Evolutionary conservation across 2,888 invertebrate genomes (phyloP), one percentile per base, ranked within the genome.

Genomic region (Scaptomyza polygonia): DNA sequence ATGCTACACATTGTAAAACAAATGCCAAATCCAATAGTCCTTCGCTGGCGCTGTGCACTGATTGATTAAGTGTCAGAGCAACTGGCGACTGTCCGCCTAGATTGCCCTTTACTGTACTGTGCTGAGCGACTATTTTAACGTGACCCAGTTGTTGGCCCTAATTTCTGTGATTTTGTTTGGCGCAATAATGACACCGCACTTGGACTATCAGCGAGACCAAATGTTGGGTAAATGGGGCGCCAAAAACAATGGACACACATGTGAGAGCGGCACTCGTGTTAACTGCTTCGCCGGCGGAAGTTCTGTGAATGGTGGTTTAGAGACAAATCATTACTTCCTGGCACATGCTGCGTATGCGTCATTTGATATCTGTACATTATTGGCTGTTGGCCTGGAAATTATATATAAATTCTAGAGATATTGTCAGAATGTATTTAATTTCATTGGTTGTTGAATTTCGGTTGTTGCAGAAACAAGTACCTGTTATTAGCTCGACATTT

Each of bases 121-220:
- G 18, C 30, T 54, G 44, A 40, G n/a, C 16, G 27, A 43, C 14
- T 59, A 72, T 63, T 76, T 72, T 49, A 67, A 63, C 48, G 45
- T 72, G 62, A 47, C 57, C 68, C 74, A 64, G 77, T 65, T 67
- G 78, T 52, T 67, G 85, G 47, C 53, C 51, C 76, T 86, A 70
- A 86, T 88, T 84, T 73, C 68, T 39, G 69, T 67, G 76, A 69
- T 69, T 73, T 61, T 62, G 56, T 57, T 64, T 53, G 64, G 53
- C 68, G 30, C 58, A 67, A 82, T 87, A 85, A 86, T 79, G 67
- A 67, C 44, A 69, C 69, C 77, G 56, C 83, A 79, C 53, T 79
- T 25, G 52, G 39, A 55, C 56, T 34, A 21, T 27, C 47, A 39
- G 51, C 43, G 8, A 55, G 6, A 14, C 34, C 42, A 39, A 27